Conservation (phyloP, 2,888 invertebrate species). For the Chaitophorus viminalis region DNA sequence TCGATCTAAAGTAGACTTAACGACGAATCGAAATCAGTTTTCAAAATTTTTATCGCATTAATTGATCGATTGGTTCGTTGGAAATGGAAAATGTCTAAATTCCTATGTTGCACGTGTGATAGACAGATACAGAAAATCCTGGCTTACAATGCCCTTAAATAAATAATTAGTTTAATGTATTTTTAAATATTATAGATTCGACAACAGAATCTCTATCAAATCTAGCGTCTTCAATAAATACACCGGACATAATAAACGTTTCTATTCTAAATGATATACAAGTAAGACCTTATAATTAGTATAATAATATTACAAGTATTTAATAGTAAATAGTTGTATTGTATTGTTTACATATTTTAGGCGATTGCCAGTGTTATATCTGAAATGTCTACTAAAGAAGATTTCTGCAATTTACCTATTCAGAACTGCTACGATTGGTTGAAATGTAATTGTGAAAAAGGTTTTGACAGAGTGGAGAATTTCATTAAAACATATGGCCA, state of each 20-base stretch:
- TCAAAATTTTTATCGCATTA: too few relatives aligned
- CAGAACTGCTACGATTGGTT: conserved; percentile 73
- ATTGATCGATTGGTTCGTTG: too few relatives aligned
- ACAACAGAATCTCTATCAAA: conserved; percentile 12
- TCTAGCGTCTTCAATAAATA: conserved; percentile 4
- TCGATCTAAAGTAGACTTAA: too few relatives aligned
- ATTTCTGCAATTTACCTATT: conserved; percentile 70
- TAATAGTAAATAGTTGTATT: neutral
- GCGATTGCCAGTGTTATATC: conserved; percentile 66
- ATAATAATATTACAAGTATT: neutral
- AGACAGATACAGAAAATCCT: too few relatives aligned
- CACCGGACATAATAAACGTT: conserved; percentile 29
- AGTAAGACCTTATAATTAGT: conserved; percentile 7
- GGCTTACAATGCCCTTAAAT: too few relatives aligned
- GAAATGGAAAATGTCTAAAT: too few relatives aligned
- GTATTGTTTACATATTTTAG: conserved; percentile 63
- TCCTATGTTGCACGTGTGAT: too few relatives aligned
- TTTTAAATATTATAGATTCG: conserved; percentile 17
- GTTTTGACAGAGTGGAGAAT: conserved; percentile 69
- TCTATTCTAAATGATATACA: conserved; percentile 47
- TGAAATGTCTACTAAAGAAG: conserved; percentile 68
- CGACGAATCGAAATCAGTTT: too few relatives aligned
- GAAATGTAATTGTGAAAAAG: conserved; percentile 69
- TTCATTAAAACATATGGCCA: conserved; percentile 80
- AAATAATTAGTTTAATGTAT: neutral